Evolutionary conservation across 1,140 invertebrate genomes (phyloP).

Genomic region (Heliconius congener): DNA sequence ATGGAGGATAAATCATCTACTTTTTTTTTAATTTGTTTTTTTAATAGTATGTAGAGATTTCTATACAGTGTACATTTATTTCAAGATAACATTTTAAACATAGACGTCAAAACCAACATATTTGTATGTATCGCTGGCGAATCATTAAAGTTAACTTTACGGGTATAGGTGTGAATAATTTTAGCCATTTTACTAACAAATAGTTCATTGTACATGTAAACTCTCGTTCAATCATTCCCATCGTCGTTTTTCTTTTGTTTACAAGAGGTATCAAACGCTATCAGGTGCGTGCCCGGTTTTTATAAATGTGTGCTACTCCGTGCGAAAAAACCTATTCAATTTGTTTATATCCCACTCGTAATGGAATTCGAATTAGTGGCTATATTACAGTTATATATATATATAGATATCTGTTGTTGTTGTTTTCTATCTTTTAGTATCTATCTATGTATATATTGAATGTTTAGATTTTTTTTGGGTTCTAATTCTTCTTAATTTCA

Average conservation of each 20-base stretch:
- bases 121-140: slow-evolving; percentile 17
- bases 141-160: slow-evolving; percentile 26
- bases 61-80: neutral
- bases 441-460: no score
- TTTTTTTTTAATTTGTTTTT: no score
- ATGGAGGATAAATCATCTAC: no score
- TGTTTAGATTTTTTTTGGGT: no score
- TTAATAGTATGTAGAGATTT: no score
- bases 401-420: neutral
- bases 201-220: slow-evolving; percentile 33
- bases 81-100: neutral
- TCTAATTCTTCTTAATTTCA: no score
- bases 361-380: slow-evolving; percentile 31
- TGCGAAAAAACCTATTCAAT: slow-evolving; percentile 29
- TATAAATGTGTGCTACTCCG: slow-evolving; percentile 30
- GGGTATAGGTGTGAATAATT: slow-evolving; percentile 22
- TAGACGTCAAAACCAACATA: slow-evolving; percentile 8
- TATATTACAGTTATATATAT: neutral
- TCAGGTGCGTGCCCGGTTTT: slow-evolving; percentile 35
- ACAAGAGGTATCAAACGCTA: slow-evolving; percentile 34
- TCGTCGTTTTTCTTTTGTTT: slow-evolving; percentile 38
- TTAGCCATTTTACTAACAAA: slow-evolving; percentile 26
- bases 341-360: slow-evolving; percentile 27
- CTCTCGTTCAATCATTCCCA: slow-evolving; percentile 29
- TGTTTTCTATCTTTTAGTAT: no score